Conservation (phyloP, 2,888 invertebrate species). For the Branchellion lobata region DNA sequence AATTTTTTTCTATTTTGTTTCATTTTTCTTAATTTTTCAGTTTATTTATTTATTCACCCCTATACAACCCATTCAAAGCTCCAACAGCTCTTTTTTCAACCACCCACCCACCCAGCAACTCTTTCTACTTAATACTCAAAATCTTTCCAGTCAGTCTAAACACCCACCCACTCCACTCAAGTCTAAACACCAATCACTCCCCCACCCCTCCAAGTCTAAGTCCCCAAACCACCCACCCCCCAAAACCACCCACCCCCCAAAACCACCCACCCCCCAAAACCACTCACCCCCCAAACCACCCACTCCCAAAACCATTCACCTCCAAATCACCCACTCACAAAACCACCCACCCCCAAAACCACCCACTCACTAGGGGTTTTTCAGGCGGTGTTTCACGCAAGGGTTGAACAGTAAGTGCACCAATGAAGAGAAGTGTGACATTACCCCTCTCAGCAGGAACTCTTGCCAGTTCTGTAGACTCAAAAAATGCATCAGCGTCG, state of each 20-base stretch:
- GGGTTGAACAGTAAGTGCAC: constrained; percentile 63
- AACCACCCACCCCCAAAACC: not conserved
- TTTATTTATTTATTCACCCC: no score
- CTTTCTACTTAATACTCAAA: no score
- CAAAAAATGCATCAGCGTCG: constrained; percentile 62
- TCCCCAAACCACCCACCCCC: not conserved
- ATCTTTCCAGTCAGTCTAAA: no score
- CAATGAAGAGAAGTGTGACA: constrained; percentile 62
- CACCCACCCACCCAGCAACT: no score
- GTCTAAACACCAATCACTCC: no score
- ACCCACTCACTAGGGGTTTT: constrained; percentile 59
- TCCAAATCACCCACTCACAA: not conserved
- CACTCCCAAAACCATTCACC: not conserved
- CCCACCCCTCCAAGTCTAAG: not conserved
- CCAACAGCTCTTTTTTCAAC: no score
- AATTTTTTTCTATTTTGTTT: no score
- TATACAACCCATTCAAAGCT: no score
- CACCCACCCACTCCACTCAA: no score
- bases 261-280: not conserved
- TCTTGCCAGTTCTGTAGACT: constrained; percentile 62
- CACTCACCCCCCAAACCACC: not conserved
- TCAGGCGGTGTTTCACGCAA: constrained; percentile 62
- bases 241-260: not conserved
- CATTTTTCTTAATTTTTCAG: no score
- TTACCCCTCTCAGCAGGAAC: constrained; percentile 62